These are phyloP conservation scores for Ahaetulla prasina DNA, from an alignment of 2,113 vertebrate genomes.

Conservation along the genomic window DNA sequence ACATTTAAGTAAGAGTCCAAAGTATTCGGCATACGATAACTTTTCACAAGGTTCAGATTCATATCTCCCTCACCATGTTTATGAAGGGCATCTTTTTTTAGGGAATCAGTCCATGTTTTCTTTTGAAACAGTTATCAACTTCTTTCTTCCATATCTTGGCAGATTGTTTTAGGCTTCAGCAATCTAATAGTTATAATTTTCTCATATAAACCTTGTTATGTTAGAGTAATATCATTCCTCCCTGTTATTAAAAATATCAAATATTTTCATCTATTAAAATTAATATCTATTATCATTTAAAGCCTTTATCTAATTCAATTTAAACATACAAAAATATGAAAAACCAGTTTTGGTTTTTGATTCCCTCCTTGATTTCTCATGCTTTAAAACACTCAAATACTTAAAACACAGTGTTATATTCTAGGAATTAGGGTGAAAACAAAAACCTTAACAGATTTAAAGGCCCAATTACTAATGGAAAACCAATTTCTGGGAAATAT, in stretches of 20 bases:
- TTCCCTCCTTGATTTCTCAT: background rate
- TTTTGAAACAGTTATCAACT: background rate
- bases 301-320: background rate
- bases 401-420: background rate
- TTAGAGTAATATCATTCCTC: background rate
- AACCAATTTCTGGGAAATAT: background rate
- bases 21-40: background rate
- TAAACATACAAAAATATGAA: background rate
- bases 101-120: background rate
- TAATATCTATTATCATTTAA: background rate
- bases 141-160: background rate
- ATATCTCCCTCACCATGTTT: background rate
- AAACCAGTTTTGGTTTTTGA: background rate
- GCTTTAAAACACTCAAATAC: background rate
- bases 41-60: background rate
- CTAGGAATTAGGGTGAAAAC: background rate
- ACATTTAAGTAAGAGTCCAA: background rate
- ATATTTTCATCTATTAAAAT: background rate
- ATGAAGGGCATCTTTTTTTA: background rate
- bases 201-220: background rate
- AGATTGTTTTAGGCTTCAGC: background rate
- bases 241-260: background rate
- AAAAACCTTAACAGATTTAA: background rate
- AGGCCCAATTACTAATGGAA: background rate
- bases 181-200: background rate